Evolutionary conservation across 2,888 invertebrate species (phyloP).

Genomic region (Hololepta plana): DNA sequence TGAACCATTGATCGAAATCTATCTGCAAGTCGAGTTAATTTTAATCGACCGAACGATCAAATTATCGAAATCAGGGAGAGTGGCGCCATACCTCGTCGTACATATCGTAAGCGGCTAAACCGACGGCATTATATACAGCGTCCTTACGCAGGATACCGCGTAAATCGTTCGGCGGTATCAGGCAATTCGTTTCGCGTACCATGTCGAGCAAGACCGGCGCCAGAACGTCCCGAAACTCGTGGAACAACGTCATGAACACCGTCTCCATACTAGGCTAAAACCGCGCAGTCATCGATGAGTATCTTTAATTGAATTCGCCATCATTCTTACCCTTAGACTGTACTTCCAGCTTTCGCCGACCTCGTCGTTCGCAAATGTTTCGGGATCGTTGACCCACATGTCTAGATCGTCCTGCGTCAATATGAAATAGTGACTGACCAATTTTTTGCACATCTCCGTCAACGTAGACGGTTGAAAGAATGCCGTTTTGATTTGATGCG

Average conservation of each 20-base stretch:
- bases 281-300: slow-evolving; percentile 8
- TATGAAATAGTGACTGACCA: slow-evolving; percentile 77
- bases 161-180: slow-evolving; percentile 51
- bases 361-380: slow-evolving; percentile 76
- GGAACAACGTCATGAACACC: slow-evolving; percentile 68
- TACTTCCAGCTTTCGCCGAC: slow-evolving; percentile 91
- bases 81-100: slow-evolving; percentile 76
- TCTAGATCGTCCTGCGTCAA: slow-evolving; percentile 69
- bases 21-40: slow-evolving; percentile 33
- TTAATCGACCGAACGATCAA: too few species aligned
- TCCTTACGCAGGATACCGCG: slow-evolving; percentile 72
- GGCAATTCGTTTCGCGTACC: slow-evolving; percentile 46
- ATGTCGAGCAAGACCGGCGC: slow-evolving; percentile 56
- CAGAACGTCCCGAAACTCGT: slow-evolving; percentile 54
- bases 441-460: slow-evolving; percentile 63
- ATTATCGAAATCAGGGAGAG: slow-evolving; percentile 5
- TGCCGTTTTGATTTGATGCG: slow-evolving; percentile 48
- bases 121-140: slow-evolving; percentile 85
- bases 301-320: too few species aligned
- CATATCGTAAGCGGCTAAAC: slow-evolving; percentile 72
- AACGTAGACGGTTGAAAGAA: slow-evolving; percentile 64
- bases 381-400: slow-evolving; percentile 80
- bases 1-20: slow-evolving; percentile 87
- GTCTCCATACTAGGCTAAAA: slow-evolving; percentile 73
- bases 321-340: slow-evolving; percentile 52